A percentile compares a stretch with the other conserved stretches of the same genome.
Evolutionary conservation across 2,113 vertebrate species (phyloP).

Genomic region (Coryphaenoides rupestris): DNA sequence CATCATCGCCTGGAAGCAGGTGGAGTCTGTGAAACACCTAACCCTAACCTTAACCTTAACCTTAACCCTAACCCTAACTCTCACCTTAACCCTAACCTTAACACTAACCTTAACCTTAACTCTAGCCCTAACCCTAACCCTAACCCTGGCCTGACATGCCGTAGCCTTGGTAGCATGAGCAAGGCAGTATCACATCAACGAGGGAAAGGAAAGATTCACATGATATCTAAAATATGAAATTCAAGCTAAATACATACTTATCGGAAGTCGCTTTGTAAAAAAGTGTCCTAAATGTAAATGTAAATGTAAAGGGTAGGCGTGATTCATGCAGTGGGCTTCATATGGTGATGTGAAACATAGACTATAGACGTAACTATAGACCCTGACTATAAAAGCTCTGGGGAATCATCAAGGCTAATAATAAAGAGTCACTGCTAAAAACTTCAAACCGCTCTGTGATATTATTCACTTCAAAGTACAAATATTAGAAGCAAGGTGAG

Average conservation of each 20-base stretch:
- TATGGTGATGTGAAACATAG: slow-evolving; percentile 38
- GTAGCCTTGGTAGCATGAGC: neutral
- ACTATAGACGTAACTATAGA: slow-evolving; percentile 52
- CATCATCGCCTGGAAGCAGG: slow-evolving; percentile 82
- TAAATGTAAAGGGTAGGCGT: neutral
- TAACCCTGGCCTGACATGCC: neutral
- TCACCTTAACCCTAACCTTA: too few relatives aligned
- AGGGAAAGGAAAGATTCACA: neutral
- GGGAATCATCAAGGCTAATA: slow-evolving; percentile 32
- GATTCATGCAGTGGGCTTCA: slow-evolving; percentile 32
- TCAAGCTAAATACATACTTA: too few relatives aligned
- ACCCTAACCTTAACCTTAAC: too few relatives aligned
- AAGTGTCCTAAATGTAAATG: too few relatives aligned
- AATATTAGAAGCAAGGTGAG: neutral
- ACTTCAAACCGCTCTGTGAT: slow-evolving; percentile 1
- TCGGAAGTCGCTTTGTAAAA: too few relatives aligned
- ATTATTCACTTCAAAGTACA: neutral
- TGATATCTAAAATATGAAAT: too few relatives aligned
- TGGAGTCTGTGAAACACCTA: neutral
- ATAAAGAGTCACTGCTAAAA: slow-evolving; percentile 39
- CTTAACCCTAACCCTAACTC: too few relatives aligned
- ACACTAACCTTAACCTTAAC: too few relatives aligned
- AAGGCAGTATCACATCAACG: neutral
- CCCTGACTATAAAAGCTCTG: slow-evolving; percentile 30
- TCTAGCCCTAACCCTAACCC: too few relatives aligned